A percentile compares a stretch with the other conserved stretches of the same genome.
These are phyloP conservation scores for Thalassaphorura encarpata DNA, from an alignment of 1,140 invertebrate species.

Conservation along the genomic window DNA sequence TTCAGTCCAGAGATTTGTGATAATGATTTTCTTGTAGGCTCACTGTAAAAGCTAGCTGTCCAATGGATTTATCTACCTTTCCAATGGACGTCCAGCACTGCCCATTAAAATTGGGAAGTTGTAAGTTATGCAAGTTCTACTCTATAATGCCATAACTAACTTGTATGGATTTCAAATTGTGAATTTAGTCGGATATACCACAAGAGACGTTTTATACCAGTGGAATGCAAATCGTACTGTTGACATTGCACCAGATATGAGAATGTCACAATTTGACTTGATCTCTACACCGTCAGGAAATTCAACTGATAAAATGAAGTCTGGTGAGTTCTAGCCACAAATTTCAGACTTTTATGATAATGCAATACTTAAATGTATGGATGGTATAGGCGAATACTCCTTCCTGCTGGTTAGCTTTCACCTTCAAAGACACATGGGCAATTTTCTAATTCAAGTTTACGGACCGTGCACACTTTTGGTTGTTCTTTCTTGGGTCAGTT, in stretches of 20 bases:
- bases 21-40: conserved; percentile 51
- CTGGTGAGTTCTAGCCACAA: no score
- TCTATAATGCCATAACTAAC: background rate
- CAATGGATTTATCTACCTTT: conserved; percentile 83
- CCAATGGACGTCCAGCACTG: conserved; percentile 78
- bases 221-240: conserved; percentile 69
- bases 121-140: conserved; percentile 48
- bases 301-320: conserved; percentile 48
- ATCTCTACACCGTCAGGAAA: conserved; percentile 65
- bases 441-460: conserved; percentile 81
- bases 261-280: conserved; percentile 73
- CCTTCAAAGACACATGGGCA: conserved; percentile 72
- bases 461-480: conserved; percentile 73
- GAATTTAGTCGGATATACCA: conserved; percentile 79
- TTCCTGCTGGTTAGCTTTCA: conserved; percentile 72
- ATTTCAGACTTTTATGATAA: no score
- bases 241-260: conserved; percentile 71
- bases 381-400: conserved; percentile 58
- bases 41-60: conserved; percentile 83
- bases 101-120: conserved; percentile 75
- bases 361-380: background rate
- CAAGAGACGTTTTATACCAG: conserved; percentile 65
- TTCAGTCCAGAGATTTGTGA: background rate
- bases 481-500: no score
- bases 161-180: no score